Conservation (phyloP, 2,797 vertebrate genomes). For the Malacoctenus gilli region DNA sequence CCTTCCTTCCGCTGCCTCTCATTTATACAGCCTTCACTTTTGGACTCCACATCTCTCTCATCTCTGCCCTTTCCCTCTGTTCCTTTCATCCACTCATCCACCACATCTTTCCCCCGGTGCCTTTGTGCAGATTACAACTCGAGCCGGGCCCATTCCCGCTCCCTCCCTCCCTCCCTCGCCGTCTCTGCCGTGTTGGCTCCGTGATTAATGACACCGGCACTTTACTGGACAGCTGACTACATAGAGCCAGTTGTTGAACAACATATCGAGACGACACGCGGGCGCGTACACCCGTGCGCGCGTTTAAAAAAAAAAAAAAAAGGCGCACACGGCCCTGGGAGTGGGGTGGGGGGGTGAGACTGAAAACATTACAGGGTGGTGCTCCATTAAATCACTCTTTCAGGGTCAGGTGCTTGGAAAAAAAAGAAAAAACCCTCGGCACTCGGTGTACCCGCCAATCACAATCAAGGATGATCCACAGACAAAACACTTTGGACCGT, state of each 20-base stretch:
- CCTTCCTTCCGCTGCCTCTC: slow-evolving; percentile 9
- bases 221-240: slow-evolving; percentile 75
- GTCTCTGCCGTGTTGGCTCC: slow-evolving; percentile 63
- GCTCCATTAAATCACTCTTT: slow-evolving; percentile 64
- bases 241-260: slow-evolving; percentile 75
- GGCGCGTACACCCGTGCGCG: slow-evolving; percentile 5
- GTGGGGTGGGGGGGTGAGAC: slow-evolving; percentile 40
- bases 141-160: slow-evolving; percentile 24
- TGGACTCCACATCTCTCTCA: slow-evolving; percentile 2
- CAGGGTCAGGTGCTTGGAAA: slow-evolving; percentile 52
- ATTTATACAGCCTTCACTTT: slow-evolving; percentile 8
- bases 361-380: slow-evolving; percentile 49
- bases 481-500: not conserved
- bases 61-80: slow-evolving; percentile 29
- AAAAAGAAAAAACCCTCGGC: no score
- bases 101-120: slow-evolving; percentile 47
- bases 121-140: slow-evolving; percentile 61
- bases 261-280: slow-evolving; percentile 65
- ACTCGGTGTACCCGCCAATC: slow-evolving; percentile 14
- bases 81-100: slow-evolving; percentile 40
- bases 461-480: slow-evolving; percentile 6
- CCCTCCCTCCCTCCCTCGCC: slow-evolving; percentile 15
- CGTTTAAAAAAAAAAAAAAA: no score
- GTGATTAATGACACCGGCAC: slow-evolving; percentile 77
- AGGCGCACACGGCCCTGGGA: slow-evolving; percentile 47